Evolutionary conservation across 2,888 invertebrate genomes (phyloP).

Genomic region (Eledone cirrhosa): DNA sequence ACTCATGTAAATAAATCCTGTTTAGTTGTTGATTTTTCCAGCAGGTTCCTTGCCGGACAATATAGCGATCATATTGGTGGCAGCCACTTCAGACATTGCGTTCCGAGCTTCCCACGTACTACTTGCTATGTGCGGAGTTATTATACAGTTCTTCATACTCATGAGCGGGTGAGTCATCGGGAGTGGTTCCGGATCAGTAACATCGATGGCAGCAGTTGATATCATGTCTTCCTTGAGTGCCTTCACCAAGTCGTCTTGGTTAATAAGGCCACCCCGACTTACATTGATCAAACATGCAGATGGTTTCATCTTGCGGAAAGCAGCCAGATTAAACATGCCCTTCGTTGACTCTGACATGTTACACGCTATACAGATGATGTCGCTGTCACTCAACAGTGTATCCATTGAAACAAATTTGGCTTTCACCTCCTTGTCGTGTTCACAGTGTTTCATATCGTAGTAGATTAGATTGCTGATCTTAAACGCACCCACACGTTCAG

Average conservation of each 20-base stretch:
- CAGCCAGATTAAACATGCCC: constrained; percentile 78
- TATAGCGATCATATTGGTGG: constrained; percentile 81
- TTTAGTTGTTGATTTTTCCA: constrained; percentile 34
- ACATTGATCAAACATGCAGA: constrained; percentile 87
- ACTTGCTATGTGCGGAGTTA: constrained; percentile 88
- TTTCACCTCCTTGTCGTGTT: constrained; percentile 69
- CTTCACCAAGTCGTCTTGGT: constrained; percentile 81
- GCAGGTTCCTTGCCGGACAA: constrained; percentile 73
- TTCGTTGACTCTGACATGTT: constrained; percentile 82
- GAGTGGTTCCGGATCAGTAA: constrained; percentile 89
- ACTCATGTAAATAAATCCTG: neutral
- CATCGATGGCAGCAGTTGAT: constrained; percentile 87
- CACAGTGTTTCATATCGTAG: constrained; percentile 42
- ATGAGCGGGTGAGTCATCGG: constrained; percentile 81
- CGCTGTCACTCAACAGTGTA: constrained; percentile 77
- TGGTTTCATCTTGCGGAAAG: constrained; percentile 86
- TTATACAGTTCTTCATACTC: constrained; percentile 80
- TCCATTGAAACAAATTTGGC: constrained; percentile 79
- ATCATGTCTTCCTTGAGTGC: constrained; percentile 79
- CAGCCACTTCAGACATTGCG: constrained; percentile 81
- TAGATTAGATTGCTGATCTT: constrained; percentile 48
- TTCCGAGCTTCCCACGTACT: constrained; percentile 81
- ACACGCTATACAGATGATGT: constrained; percentile 84
- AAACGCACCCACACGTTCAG: constrained; percentile 51
- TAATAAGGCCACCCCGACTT: constrained; percentile 73